Conservation (phyloP, 1,140 invertebrate genomes). For the Sycophaga agraensis region DNA sequence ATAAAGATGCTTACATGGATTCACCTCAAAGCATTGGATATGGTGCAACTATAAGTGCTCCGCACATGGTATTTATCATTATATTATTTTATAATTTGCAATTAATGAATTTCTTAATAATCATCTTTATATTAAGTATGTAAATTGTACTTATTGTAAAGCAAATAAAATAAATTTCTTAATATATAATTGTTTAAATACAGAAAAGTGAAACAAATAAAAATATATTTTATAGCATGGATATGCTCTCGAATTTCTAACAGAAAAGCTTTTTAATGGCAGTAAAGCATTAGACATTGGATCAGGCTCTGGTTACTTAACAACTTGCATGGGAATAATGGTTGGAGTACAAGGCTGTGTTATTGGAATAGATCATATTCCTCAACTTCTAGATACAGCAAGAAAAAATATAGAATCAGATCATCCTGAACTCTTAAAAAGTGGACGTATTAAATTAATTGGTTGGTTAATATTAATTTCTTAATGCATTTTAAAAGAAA, state of each 20-base stretch:
- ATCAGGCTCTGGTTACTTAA: conserved; percentile 93
- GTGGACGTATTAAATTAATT: conserved; percentile 69
- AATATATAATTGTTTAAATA: conserved; percentile 11
- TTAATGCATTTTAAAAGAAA: too few species aligned
- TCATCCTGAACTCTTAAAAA: conserved; percentile 67
- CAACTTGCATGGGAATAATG: conserved; percentile 92
- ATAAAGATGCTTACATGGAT: conserved; percentile 80
- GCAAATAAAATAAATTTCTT: neutral
- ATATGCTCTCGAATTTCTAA: conserved; percentile 86
- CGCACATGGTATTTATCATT: conserved; percentile 91
- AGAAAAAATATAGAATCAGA: conserved; percentile 77
- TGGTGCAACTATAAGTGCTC: conserved; percentile 94
- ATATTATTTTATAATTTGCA: neutral
- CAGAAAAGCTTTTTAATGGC: conserved; percentile 79
- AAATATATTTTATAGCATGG: conserved; percentile 71
- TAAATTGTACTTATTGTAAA: neutral
- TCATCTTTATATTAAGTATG: neutral
- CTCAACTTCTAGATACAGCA: conserved; percentile 77
- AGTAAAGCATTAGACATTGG: conserved; percentile 89
- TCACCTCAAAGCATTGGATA: conserved; percentile 86
- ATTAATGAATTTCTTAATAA: neutral
- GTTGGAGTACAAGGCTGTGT: conserved; percentile 74
- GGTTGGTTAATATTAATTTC: conserved; percentile 53
- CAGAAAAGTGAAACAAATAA: neutral
- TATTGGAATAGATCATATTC: conserved; percentile 92